These are phyloP conservation scores for Hoplostethus atlanticus DNA, from an alignment of 2,797 vertebrate genomes.

Conservation along the genomic window DNA sequence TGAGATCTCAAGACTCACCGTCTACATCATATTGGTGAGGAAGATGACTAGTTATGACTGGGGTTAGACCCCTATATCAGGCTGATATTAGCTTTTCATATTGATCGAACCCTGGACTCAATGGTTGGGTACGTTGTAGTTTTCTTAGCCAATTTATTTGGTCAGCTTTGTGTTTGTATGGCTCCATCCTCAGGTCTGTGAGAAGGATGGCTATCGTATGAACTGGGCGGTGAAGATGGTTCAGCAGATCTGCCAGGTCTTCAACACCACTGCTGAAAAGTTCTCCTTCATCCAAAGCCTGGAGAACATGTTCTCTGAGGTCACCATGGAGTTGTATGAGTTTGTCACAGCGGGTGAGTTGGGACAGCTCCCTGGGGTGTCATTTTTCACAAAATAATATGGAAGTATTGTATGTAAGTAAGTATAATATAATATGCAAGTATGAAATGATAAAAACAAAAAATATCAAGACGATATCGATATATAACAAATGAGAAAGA, in stretches of 20 bases:
- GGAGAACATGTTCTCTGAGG: conserved; percentile 87
- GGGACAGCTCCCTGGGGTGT: background rate
- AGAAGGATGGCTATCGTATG: conserved; percentile 93
- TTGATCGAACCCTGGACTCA: too few species aligned
- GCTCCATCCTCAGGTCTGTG: conserved; percentile 85
- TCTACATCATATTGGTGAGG: conserved; percentile 90
- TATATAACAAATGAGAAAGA: too few species aligned
- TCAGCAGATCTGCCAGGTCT: conserved; percentile 87
- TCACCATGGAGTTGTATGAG: conserved; percentile 86
- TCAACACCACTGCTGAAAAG: conserved; percentile 78
- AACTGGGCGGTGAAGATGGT: conserved; percentile 91
- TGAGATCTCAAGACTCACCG: conserved; percentile 87
- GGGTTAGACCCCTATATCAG: too few species aligned
- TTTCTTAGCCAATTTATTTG: background rate
- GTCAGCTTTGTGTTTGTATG: background rate
- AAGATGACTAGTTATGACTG: background rate
- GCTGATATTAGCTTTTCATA: too few species aligned
- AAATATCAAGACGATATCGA: too few species aligned
- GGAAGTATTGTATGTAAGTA: too few species aligned
- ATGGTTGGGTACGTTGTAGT: too few species aligned
- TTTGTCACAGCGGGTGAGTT: conserved; percentile 83
- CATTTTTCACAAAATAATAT: background rate
- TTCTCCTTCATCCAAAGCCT: conserved; percentile 88
- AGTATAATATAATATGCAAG: too few species aligned
- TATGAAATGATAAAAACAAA: too few species aligned